Base-by-base conservation (phyloP, 2,888 invertebrate genomes). In the Atrina japonica region DNA sequence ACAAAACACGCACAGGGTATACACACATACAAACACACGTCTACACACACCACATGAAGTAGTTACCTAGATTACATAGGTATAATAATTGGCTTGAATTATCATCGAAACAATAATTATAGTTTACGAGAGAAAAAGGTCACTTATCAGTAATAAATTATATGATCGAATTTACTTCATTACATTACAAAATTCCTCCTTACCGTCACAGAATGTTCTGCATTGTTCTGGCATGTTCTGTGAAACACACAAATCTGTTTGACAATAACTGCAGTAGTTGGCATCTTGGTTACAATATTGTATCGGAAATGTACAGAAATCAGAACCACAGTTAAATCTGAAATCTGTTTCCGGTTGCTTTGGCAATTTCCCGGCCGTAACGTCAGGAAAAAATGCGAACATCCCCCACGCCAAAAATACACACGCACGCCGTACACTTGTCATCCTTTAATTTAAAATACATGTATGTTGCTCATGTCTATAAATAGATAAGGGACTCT, bases 241-340 rank as follows among this genome's bases (percentile, higher is more conserved):
- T 3, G 61, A 11, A n/a, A 5, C 21, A 66, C 70, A 70, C 3
- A 66, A 18, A 30, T 66, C 60, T 6, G 27, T 29, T 6, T 40
- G 49, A 50, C 70, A 70, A 6, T 45, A 49, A 5, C 21, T 25
- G 43, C 70, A 70, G 23, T 61, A 55, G 16, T 68, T 23, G 2
- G 55, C 55, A 11, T 55, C 53, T 6, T 11, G 9, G 21, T 68
- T 61, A 61, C 70, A 70, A 40, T 61, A 70, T 45, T 70, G 66
- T n/a, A 9, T 16, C 2, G 70, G 70, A 66, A 49, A 70, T n/a
- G 55, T 41, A 61, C 70, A 70, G 18, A 65, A 52, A n/a, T 70
- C 65, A 16, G 49, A 9, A 23, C 66, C 56, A 61, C 70, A 70
- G 29, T 61, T 66, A 61, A 61, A 70, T 50, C 21, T n/a, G 27